Evolutionary conservation across 1,140 invertebrate species (phyloP), one percentile per base, ranked within the genome.

Genomic region (Reticulitermes speratus): DNA sequence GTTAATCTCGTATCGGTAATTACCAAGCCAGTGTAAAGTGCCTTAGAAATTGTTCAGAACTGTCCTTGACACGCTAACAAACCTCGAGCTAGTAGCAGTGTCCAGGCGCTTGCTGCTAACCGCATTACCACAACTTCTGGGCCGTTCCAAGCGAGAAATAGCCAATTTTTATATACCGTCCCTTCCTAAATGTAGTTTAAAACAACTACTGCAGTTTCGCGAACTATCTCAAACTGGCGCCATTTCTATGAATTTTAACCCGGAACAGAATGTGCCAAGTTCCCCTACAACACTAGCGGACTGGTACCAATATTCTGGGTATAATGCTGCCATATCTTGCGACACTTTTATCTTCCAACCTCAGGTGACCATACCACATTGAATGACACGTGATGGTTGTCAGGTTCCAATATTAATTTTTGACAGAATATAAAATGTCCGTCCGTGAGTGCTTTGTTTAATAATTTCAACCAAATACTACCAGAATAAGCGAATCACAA

Each of bases 111-210:
- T 75, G 65, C n/a, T 30, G 25, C 21, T 65, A 65, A 65, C 59
- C 59, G 7, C 21, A 75, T 75, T 30, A 75, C 65, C 65, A 30
- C n/a, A 75, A 75, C 65, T 75, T 75, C 65, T 75, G 65, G 65
- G 65, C n/a, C n/a, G 25, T 25, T 75, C 65, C n/a, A 30, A 75
- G 65, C 65, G 65, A 75, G n/a, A 75, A 75, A 75, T 75, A 25
- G n/a, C 25, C 65, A 30, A 75, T 75, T 75, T 75, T 55, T 75
- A 16, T 65, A 65, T 65, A 65, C 2, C 25, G 0, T 75, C n/a
- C 25, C 65, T 75, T 75, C 65, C 25, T 75, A 75, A 75, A 75
- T 75, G 65, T 75, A 75, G 65, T 30, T 75, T 75, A 75, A 75
- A 75, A 75, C 65, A 75, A 75, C n/a, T 75, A 75, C 65, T 30